These are phyloP conservation scores for Megalops cyprinoides DNA, from an alignment of 2,797 vertebrate species.

Conservation along the genomic window DNA sequence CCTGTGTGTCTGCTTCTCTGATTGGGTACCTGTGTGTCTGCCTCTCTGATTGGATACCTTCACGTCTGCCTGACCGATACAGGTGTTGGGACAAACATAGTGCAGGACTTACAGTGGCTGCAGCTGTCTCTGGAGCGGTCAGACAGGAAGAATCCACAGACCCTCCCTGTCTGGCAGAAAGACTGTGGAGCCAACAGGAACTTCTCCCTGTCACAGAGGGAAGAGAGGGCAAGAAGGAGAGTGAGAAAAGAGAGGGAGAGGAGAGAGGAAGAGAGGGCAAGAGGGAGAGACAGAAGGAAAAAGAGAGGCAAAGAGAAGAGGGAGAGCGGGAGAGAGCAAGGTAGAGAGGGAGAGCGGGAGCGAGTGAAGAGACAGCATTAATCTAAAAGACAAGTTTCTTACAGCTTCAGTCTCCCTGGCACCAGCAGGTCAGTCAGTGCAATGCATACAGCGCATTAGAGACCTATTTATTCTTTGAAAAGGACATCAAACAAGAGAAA, in stretches of 20 bases:
- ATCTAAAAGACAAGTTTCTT: too few relatives aligned
- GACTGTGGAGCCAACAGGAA: slow-evolving; percentile 79
- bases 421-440: background rate
- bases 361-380: background rate
- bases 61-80: background rate
- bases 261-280: slow-evolving; percentile 8
- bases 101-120: slow-evolving; percentile 73
- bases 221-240: slow-evolving; percentile 5
- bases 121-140: slow-evolving; percentile 71
- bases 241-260: too few relatives aligned
- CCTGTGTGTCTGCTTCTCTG: background rate
- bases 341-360: background rate
- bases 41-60: background rate
- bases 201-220: slow-evolving; percentile 72
- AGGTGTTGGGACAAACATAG: background rate
- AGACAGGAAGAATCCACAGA: slow-evolving; percentile 79
- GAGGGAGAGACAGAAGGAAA: background rate
- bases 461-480: too few relatives aligned
- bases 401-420: too few relatives aligned
- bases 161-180: slow-evolving; percentile 76
- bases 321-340: background rate
- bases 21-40: background rate
- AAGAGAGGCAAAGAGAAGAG: background rate
- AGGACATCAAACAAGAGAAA: too few relatives aligned
- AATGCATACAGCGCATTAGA: background rate